phyloP scores from a whole-genome alignment of 2,797 vertebrate species.

The Anolis apletophallus region DNA sequence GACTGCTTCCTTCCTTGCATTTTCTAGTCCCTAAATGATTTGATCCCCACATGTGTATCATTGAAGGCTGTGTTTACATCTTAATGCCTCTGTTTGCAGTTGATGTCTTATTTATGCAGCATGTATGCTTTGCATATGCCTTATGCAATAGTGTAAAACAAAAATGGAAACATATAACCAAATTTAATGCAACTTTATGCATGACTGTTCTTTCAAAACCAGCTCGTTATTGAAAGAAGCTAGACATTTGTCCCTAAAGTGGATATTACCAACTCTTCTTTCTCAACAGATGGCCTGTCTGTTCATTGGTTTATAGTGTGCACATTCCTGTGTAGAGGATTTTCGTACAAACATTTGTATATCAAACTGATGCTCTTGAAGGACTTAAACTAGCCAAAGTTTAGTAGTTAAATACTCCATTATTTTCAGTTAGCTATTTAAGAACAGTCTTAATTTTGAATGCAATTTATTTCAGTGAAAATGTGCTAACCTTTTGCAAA shows the following conservation, averaged over 20 bases:
- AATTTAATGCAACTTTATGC: background rate
- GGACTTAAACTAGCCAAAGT: background rate
- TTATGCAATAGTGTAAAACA: background rate
- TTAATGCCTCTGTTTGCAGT: background rate
- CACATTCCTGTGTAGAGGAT: background rate
- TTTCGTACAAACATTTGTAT: too few relatives aligned
- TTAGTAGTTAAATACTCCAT: background rate
- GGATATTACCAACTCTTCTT: background rate
- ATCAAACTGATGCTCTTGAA: background rate
- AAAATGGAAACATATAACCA: background rate
- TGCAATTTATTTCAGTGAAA: background rate
- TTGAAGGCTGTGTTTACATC: background rate
- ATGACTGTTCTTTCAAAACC: constrained; percentile 10
- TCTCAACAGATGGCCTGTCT: constrained; percentile 8
- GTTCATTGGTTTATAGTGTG: constrained; percentile 8
- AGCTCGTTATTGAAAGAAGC: constrained; percentile 3
- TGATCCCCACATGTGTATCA: background rate
- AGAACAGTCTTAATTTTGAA: background rate
- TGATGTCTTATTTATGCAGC: background rate
- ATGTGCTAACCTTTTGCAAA: background rate
- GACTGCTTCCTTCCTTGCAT: constrained; percentile 15
- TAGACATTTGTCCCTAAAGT: constrained; percentile 30
- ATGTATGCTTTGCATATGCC: constrained; percentile 41
- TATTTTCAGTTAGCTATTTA: background rate
- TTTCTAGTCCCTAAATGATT: constrained; percentile 28